Evolutionary conservation across 37 sponge, comb jelly and placozoan genomes (phyloP).

Genomic region (Agelas oroides): DNA sequence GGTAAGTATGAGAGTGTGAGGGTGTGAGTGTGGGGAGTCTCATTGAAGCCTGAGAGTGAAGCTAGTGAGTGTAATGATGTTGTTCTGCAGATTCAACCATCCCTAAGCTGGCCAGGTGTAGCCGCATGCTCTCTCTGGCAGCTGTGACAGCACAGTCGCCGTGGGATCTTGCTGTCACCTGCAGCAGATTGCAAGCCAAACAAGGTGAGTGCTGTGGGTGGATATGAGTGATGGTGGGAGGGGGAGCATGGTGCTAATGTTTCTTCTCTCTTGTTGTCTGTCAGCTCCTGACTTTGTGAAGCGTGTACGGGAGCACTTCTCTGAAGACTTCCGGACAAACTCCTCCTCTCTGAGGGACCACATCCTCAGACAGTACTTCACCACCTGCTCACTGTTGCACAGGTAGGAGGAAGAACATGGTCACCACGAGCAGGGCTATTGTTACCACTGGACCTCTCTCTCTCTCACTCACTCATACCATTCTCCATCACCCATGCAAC

Average conservation of each 20-base stretch:
- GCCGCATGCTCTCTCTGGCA: slow-evolving; percentile 50
- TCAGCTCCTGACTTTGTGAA: slow-evolving; percentile 13
- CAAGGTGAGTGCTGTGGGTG: background rate
- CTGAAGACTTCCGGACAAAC: slow-evolving; percentile 30
- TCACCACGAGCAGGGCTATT: no score
- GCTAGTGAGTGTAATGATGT: no score
- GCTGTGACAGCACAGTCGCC: slow-evolving; percentile 25
- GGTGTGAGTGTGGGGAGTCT: no score
- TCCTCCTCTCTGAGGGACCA: background rate
- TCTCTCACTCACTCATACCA: background rate
- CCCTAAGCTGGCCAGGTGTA: slow-evolving; percentile 40
- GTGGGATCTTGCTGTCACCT: slow-evolving; percentile 66
- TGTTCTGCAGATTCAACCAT: background rate
- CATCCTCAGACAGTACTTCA: slow-evolving; percentile 37
- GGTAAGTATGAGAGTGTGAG: no score
- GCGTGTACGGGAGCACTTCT: slow-evolving; percentile 45
- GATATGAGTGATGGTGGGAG: no score
- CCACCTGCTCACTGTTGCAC: slow-evolving; percentile 53
- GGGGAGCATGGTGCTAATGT: no score
- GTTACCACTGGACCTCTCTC: background rate
- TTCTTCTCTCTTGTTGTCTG: background rate
- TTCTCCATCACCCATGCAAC: background rate
- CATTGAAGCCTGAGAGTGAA: no score
- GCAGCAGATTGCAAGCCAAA: slow-evolving; percentile 11
- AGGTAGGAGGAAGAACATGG: slow-evolving; percentile 19